These are phyloP conservation scores for Elegia similella DNA, from an alignment of 2,888 invertebrate genomes.

Conservation along the genomic window DNA sequence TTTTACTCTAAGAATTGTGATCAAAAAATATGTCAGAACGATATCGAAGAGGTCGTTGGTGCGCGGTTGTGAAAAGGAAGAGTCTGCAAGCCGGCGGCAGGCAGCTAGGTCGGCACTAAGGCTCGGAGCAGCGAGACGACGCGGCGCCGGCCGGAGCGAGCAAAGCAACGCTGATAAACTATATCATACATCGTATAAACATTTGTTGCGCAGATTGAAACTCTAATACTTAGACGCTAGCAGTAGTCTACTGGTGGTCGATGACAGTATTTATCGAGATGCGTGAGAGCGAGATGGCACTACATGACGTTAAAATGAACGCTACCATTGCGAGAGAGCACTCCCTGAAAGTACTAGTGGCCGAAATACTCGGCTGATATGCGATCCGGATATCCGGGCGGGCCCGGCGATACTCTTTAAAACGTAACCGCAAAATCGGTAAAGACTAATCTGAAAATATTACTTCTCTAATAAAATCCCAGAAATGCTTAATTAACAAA, in stretches of 20 bases:
- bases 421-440: conserved; percentile 42
- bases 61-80: background rate
- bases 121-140: background rate
- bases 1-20: too few species aligned
- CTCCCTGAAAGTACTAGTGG: conserved; percentile 12
- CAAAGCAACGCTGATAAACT: conserved; percentile 24
- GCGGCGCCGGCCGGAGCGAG: background rate
- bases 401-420: conserved; percentile 15
- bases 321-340: conserved; percentile 28
- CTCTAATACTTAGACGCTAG: conserved; percentile 1
- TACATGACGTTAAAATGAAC: conserved; percentile 36
- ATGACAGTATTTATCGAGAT: conserved; percentile 11
- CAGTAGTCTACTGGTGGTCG: background rate
- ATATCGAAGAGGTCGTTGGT: too few species aligned
- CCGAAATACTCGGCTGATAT: conserved; percentile 51
- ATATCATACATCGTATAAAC: conserved; percentile 29
- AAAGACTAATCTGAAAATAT: conserved; percentile 68
- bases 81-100: too few species aligned
- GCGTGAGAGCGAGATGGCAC: conserved; percentile 26
- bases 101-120: too few species aligned
- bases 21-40: too few species aligned
- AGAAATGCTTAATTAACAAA: conserved; percentile 44
- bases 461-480: conserved; percentile 43
- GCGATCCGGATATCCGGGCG: conserved; percentile 42
- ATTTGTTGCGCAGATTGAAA: conserved; percentile 18